These are phyloP conservation scores for Oryzias celebensis DNA, from an alignment of 2,113 vertebrate species.

Conservation along the genomic window DNA sequence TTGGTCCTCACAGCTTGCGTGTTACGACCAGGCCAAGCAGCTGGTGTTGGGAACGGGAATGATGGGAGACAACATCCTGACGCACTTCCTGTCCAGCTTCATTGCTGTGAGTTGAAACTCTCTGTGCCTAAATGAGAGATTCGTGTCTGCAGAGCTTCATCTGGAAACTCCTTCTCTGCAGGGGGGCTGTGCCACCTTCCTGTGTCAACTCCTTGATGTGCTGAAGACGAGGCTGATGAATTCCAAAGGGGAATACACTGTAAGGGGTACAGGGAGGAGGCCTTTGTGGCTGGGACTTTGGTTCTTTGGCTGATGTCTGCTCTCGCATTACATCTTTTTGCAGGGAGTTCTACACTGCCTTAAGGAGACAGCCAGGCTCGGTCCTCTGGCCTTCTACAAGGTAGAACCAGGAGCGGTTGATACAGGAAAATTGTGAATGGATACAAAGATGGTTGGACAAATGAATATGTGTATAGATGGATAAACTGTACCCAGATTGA, in stretches of 20 bases:
- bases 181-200: slow-evolving; percentile 93
- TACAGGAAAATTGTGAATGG: too few species aligned
- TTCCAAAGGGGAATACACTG: slow-evolving; percentile 91
- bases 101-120: slow-evolving; percentile 86
- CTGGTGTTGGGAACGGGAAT: slow-evolving; percentile 86
- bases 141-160: background rate
- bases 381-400: slow-evolving; percentile 94
- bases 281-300: background rate
- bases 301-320: background rate
- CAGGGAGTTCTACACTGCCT: slow-evolving; percentile 90
- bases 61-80: slow-evolving; percentile 87
- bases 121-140: background rate
- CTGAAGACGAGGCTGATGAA: slow-evolving; percentile 96
- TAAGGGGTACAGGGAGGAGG: slow-evolving; percentile 37
- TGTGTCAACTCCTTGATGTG: slow-evolving; percentile 95
- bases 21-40: slow-evolving; percentile 97
- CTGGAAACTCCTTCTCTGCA: slow-evolving; percentile 52
- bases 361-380: slow-evolving; percentile 86
- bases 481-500: too few species aligned
- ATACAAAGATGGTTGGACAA: too few species aligned
- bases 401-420: slow-evolving; percentile 57
- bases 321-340: slow-evolving; percentile 11
- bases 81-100: slow-evolving; percentile 93
- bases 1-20: slow-evolving; percentile 81
- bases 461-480: too few species aligned